A percentile compares a stretch with the other conserved stretches of the same genome.
Conservation (phyloP, 2,113 vertebrate species). For the Triplophysa siluroides region DNA sequence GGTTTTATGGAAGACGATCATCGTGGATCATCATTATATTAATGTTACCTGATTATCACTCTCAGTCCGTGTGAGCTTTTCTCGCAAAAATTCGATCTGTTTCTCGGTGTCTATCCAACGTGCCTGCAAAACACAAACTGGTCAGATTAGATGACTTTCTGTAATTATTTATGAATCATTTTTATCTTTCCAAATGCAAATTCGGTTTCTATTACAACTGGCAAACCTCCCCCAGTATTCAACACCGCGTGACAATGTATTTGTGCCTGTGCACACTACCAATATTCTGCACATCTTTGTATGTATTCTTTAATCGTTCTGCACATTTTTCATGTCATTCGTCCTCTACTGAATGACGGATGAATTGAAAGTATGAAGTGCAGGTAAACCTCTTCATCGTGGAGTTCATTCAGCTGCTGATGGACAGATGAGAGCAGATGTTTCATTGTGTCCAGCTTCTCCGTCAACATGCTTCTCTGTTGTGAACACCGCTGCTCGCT, state of each 20-base stretch:
- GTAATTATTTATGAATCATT: too few species aligned
- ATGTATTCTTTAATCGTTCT: background rate
- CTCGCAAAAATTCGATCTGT: constrained; percentile 65
- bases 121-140: constrained; percentile 46
- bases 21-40: background rate
- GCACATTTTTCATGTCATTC: background rate
- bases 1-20: background rate
- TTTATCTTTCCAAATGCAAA: too few species aligned
- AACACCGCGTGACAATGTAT: too few species aligned
- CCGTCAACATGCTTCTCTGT: constrained; percentile 75
- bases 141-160: background rate
- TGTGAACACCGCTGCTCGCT: constrained; percentile 66
- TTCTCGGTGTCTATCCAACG: constrained; percentile 52
- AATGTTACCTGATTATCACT: constrained; percentile 77
- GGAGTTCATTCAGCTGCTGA: constrained; percentile 70
- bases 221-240: too few species aligned
- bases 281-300: background rate
- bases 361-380: background rate
- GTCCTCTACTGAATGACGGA: background rate
- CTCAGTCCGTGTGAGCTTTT: constrained; percentile 75
- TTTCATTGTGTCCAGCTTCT: constrained; percentile 77
- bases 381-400: constrained; percentile 67
- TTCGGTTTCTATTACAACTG: background rate
- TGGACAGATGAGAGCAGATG: constrained; percentile 72
- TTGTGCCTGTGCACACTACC: too few species aligned